Evolutionary conservation across 2,797 vertebrate genomes (phyloP), one percentile per base, ranked within the genome.

Genomic region (Brachyalestes nurse): DNA sequence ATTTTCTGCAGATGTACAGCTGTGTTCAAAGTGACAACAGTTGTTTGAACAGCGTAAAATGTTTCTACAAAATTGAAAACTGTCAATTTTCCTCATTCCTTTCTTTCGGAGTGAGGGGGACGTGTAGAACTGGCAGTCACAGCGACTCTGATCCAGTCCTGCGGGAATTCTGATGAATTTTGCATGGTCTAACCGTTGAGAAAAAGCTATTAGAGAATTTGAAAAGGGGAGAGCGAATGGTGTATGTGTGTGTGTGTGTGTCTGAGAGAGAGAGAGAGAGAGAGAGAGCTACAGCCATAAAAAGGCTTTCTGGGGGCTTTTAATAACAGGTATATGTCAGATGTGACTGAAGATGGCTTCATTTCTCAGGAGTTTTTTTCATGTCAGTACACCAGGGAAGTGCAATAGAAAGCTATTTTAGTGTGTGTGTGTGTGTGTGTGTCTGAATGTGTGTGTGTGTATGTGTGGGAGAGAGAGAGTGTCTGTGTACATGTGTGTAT

Each of bases 81-180:
- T 80, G 79, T 73, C 19, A 10, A 45, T 82, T 83, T 80, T 58
- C 57, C 71, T 42, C 4, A 49, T 76, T 77, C 82, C 86, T 79
- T 53, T 80, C 49, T 72, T 51, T 80, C 60, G 75, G 79, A 82
- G 67, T 57, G 62, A 19, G 16, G 9, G 53, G 34, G 34, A 17
- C 28, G 6, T 38, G 69, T 55, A 19, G 69, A 53, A 25, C 70
- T 10, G 25, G 72, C 25, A 25, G 62, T 80, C n/a, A 73, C 76
- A 75, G 73, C 75, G 69, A 75, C 83, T 89, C 60, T 66, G 69
- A 90, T 87, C 75, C 49, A 72, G 85, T 90, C 87, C 88, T 69
- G 83, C 79, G 75, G 80, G 82, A 87, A 72, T 87, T 55, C 28
- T 61, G 74, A 90, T 94, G 84, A 89, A 91, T 91, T 90, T 92